These are phyloP conservation scores for Dendrophyllia cribrosa DNA, from an alignment of 64 coral and sea anemone genomes.

Conservation along the genomic window DNA sequence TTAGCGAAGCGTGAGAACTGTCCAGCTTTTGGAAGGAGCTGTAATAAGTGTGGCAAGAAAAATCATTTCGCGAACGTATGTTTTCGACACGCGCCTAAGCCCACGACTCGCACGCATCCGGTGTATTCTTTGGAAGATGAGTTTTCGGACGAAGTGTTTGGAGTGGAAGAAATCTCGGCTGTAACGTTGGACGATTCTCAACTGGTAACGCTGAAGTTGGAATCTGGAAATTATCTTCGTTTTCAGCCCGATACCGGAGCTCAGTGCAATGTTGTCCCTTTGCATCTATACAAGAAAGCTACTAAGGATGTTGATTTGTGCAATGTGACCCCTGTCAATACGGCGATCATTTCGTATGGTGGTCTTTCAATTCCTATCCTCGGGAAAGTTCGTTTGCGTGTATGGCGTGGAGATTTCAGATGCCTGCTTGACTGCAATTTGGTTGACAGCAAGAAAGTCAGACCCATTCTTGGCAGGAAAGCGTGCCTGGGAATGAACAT, in stretches of 20 bases:
- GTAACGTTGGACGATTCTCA: conserved; percentile 14
- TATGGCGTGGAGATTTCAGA: conserved; percentile 43
- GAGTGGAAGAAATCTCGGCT: not conserved
- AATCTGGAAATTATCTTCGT: conserved; percentile 5
- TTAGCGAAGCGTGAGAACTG: conserved; percentile 17
- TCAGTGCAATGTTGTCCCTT: conserved; percentile 72
- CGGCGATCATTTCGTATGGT: conserved; percentile 63
- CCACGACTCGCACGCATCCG: not conserved
- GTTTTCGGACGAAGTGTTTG: not conserved
- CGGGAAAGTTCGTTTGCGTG: conserved; percentile 42
- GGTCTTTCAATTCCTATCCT: conserved; percentile 63
- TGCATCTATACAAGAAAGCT: conserved; percentile 71
- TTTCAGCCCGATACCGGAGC: conserved; percentile 51
- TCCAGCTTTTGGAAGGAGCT: conserved; percentile 5
- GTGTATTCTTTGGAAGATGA: not conserved
- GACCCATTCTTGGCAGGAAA: conserved; percentile 38
- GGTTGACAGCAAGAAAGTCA: conserved; percentile 43
- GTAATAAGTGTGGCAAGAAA: conserved; percentile 14
- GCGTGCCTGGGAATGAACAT: conserved; percentile 56
- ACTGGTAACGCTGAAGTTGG: not conserved
- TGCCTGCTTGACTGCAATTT: conserved; percentile 52
- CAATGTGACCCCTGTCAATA: conserved; percentile 42
- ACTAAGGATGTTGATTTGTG: conserved; percentile 34
- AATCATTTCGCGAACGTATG: conserved; percentile 21
- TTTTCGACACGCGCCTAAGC: conserved; percentile 1